Evolutionary conservation across 2,113 vertebrate genomes (phyloP).

Genomic region (Craseonycteris thonglongyai): DNA sequence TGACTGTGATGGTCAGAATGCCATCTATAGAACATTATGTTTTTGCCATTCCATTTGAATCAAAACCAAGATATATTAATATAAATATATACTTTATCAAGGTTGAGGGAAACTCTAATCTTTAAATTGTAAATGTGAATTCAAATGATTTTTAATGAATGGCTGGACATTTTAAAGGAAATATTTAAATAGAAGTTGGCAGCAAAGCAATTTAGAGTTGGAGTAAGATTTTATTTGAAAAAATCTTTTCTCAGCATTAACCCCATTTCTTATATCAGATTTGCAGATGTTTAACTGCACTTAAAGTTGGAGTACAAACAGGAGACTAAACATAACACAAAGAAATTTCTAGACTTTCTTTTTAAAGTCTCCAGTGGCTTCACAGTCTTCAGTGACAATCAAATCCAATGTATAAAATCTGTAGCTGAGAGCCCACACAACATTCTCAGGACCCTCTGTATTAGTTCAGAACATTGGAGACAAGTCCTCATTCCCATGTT

Average conservation of each 20-base stretch:
- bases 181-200: slow-evolving; percentile 20
- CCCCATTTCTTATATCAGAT: slow-evolving; percentile 57
- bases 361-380: slow-evolving; percentile 20
- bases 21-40: not conserved
- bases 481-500: not conserved
- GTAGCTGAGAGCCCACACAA: not conserved
- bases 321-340: slow-evolving; percentile 50
- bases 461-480: not conserved
- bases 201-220: slow-evolving; percentile 18
- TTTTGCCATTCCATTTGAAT: not conserved
- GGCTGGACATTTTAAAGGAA: not conserved
- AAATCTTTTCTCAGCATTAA: slow-evolving; percentile 13
- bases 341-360: slow-evolving; percentile 61
- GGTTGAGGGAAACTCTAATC: not conserved
- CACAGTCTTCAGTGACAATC: no score
- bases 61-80: not conserved
- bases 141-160: not conserved
- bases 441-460: not conserved
- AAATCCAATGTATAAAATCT: not conserved
- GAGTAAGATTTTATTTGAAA: slow-evolving; percentile 56
- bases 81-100: not conserved
- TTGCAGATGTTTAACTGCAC: slow-evolving; percentile 62
- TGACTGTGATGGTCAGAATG: not conserved
- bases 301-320: slow-evolving; percentile 49
- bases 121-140: slow-evolving; percentile 8